phyloP scores from a whole-genome alignment of 2,113 vertebrate genomes.

The Salvelinus sp. region DNA sequence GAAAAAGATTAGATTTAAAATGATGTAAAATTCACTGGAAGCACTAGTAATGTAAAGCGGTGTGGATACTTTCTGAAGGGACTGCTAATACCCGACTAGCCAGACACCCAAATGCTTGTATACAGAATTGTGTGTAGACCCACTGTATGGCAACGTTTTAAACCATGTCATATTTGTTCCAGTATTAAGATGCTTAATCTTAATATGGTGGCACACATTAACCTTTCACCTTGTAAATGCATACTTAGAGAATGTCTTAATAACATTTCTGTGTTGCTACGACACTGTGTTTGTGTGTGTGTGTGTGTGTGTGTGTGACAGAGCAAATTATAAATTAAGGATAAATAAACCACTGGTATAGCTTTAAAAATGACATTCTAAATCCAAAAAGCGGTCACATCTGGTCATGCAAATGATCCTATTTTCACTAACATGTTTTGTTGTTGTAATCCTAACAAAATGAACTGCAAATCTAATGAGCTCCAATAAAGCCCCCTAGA shows the following conservation, averaged over 20 bases:
- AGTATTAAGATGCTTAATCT: slow-evolving; percentile 3
- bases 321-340: neutral
- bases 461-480: neutral
- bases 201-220: neutral
- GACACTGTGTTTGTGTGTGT: neutral
- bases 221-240: neutral
- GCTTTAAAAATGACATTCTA: neutral
- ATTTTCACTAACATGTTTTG: too few species aligned
- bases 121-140: neutral
- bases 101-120: slow-evolving; percentile 1
- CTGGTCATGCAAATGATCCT: too few species aligned
- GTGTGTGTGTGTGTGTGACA: neutral
- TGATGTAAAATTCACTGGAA: too few species aligned
- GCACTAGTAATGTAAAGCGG: too few species aligned
- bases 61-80: too few species aligned
- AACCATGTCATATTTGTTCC: neutral
- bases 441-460: neutral
- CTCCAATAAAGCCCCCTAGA: neutral
- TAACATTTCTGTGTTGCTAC: neutral
- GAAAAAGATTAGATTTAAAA: neutral
- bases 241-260: neutral
- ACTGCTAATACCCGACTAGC: too few species aligned
- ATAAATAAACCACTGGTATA: neutral
- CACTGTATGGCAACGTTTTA: neutral
- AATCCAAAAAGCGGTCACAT: neutral